phyloP scores from a whole-genome alignment of 2,888 invertebrate genomes.

The Pristionchus arcanus region DNA sequence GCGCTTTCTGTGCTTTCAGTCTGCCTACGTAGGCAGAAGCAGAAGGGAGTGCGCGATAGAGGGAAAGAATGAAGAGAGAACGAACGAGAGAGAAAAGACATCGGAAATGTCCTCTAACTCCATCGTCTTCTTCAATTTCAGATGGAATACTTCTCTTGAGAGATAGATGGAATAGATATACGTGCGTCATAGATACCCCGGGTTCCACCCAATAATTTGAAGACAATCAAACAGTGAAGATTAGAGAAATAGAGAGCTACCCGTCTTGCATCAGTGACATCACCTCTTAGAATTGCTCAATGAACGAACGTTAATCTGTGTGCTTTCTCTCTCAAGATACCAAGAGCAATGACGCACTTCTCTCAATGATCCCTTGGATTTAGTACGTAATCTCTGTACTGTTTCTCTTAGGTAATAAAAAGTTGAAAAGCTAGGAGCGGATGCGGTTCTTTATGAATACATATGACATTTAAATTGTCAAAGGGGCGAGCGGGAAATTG shows the following conservation, averaged over 20 bases:
- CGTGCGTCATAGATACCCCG: neutral
- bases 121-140: neutral
- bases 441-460: too few relatives aligned
- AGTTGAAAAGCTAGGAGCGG: too few relatives aligned
- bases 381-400: slow-evolving; percentile 21
- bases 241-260: neutral
- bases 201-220: neutral
- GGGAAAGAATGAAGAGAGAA: slow-evolving; percentile 32
- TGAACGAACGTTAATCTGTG: neutral
- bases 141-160: neutral
- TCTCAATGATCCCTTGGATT: neutral
- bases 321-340: neutral
- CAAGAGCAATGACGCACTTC: neutral
- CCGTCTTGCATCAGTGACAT: neutral
- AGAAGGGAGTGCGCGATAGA: neutral
- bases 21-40: slow-evolving; percentile 48
- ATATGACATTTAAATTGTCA: too few relatives aligned
- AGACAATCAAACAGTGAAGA: neutral
- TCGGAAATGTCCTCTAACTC: neutral
- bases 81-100: slow-evolving; percentile 6
- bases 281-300: neutral
- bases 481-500: too few relatives aligned
- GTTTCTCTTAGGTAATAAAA: too few relatives aligned
- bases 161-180: neutral
- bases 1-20: neutral